Evolutionary conservation across 2,888 invertebrate genomes (phyloP), one percentile per base, ranked within the genome.

Genomic region (Tuta absoluta): DNA sequence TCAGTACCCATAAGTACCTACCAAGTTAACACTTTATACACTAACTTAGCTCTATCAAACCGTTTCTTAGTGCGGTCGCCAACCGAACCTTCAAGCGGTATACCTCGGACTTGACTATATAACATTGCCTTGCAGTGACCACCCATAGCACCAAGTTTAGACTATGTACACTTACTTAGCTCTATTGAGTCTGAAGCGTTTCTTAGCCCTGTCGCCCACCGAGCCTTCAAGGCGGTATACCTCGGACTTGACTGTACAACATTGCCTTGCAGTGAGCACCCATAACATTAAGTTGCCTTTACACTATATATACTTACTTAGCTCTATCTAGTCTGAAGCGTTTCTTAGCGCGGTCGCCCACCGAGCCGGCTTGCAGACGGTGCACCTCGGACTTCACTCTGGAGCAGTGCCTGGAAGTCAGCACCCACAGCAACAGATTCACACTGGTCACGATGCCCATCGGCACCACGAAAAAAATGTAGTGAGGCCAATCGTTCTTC

Each of bases 371-470:
- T 72, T 94, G 94, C 87, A 95, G 93, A 24, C 93, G 93, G 69
- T 93, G 93, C 70, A 96, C 95, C 84, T 96, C 96, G 0, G 93
- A 93, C 84, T 96, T 96, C 2, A 96, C 95, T 71, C 93, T 93
- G 69, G 94, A 94, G 75, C 95, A 96, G 75, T 95, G 94, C 11
- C 93, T 85, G 1, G 95, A 92, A 0, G 96, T 96, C 71, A 95
- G 84, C 66, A 94, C 82, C 86, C 96, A 96, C 17, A 96, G 86
- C 21, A 94, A 82, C 57, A 94, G 87, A 81, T 96, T 96, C n/a
- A 92, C 87, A 33, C 93, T 84, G 48, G 95, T 92, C 70, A 95
- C 91, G 7, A 95, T 67, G 0, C 94, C 93, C 79, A 95, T 88
- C 0, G 96, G 95, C 0, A 92, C 86, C 66, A 94, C 92, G 80